phyloP scores from a whole-genome alignment of 2,797 vertebrate genomes.

The Falco concolor region DNA sequence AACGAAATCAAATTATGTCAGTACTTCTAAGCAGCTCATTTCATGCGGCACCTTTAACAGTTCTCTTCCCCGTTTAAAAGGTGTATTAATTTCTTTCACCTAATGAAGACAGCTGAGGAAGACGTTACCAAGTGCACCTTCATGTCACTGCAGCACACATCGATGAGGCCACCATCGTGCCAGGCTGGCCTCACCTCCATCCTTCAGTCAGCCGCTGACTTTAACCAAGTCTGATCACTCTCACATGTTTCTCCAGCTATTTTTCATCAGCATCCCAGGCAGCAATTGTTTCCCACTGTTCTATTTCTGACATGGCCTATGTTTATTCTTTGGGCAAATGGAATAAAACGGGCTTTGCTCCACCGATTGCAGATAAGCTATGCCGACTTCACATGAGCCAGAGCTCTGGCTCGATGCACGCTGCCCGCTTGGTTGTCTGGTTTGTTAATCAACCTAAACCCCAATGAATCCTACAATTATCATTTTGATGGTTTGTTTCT shows the following conservation, averaged over 20 bases:
- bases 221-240: neutral
- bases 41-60: neutral
- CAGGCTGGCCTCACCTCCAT: neutral
- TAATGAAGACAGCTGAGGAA: neutral
- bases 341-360: neutral
- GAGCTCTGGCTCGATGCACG: neutral
- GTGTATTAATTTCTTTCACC: neutral
- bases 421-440: neutral
- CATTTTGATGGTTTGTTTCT: slow-evolving; percentile 37
- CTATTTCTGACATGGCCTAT: neutral
- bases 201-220: neutral
- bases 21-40: neutral
- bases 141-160: neutral
- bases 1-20: neutral
- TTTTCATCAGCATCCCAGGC: neutral
- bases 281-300: neutral
- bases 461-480: slow-evolving; percentile 42
- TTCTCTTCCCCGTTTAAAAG: neutral
- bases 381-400: neutral
- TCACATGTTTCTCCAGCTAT: neutral
- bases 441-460: slow-evolving; percentile 23
- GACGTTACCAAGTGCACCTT: neutral
- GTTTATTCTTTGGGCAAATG: neutral
- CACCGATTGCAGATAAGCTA: neutral
- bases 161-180: neutral